These are phyloP conservation scores for Oryzias celebensis DNA, from an alignment of 2,113 vertebrate genomes.

Conservation along the genomic window DNA sequence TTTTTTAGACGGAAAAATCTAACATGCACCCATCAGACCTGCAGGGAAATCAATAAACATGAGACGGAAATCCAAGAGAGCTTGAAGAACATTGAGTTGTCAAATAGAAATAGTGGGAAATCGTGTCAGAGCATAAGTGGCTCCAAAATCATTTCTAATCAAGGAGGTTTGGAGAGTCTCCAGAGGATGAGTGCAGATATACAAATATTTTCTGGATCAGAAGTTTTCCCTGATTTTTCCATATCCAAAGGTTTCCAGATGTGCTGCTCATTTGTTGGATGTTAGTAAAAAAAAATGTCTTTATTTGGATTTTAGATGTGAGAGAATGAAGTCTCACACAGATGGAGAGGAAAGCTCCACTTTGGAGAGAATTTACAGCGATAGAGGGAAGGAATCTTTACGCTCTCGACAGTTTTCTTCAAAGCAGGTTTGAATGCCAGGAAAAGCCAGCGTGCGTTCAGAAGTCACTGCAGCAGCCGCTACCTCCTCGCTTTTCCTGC, in stretches of 20 bases:
- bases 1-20: conserved; percentile 10
- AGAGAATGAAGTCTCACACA: too few relatives aligned
- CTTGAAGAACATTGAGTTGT: conserved; percentile 6
- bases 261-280: neutral
- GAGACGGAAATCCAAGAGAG: conserved; percentile 5
- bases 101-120: conserved; percentile 32
- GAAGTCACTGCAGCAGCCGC: neutral
- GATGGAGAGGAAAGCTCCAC: too few relatives aligned
- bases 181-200: conserved; percentile 3
- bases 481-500: too few relatives aligned
- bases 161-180: conserved; percentile 25
- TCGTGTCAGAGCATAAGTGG: conserved; percentile 33
- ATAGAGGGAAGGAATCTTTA: too few relatives aligned
- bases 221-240: neutral
- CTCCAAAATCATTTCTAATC: conserved; percentile 43
- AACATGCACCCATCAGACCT: neutral
- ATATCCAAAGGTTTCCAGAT: neutral
- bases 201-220: neutral
- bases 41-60: neutral
- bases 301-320: too few relatives aligned
- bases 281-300: too few relatives aligned
- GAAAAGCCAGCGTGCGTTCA: conserved; percentile 6
- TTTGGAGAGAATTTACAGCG: too few relatives aligned
- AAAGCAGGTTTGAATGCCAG: conserved; percentile 9
- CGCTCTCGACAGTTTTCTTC: neutral